Evolutionary conservation across 1,140 invertebrate genomes (phyloP), one percentile per base, ranked within the genome.

Genomic region (Platyura marginata): DNA sequence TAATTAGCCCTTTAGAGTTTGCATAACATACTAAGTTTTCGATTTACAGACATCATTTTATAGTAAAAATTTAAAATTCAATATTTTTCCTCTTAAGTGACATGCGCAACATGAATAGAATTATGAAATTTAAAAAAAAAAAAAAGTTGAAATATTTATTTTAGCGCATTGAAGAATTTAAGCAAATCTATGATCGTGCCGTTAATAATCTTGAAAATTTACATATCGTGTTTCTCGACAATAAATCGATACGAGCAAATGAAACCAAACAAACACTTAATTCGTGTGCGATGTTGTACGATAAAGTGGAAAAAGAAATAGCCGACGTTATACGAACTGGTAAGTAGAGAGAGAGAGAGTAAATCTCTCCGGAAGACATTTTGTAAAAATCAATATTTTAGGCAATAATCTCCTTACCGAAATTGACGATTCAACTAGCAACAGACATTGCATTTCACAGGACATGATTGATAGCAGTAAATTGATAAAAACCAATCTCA

Each of bases 131-230:
- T n/a, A n/a, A n/a, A n/a, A n/a, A n/a, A n/a, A n/a, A n/a, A n/a
- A n/a, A n/a, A n/a, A n/a, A n/a, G n/a, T n/a, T n/a, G n/a, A n/a
- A n/a, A n/a, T n/a, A n/a, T n/a, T n/a, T n/a, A n/a, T n/a, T n/a
- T n/a, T n/a, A n/a, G 75, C 65, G 67, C 62, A 67, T 76, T 16
- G 75, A 79, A 49, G 70, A 72, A 47, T 76, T 73, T 48, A 62
- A 63, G 40, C 68, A 62, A 36, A 66, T 67, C 43, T 65, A 69
- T 23, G 60, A 63, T 15, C 54, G 64, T 13, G 67, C 68, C 1
- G 48, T 73, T 20, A 58, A 54, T 13, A 67, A 69, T 47, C 66
- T 79, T 57, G 66, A 71, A 19, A 62, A 70, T 44, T 50, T 78
- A 22, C 56, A 67, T 42, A 57, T 64, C 47, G 61, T 65, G 47